Evolutionary conservation across 2,888 invertebrate genomes (phyloP).

Genomic region (Tenthredo scrophulariae): DNA sequence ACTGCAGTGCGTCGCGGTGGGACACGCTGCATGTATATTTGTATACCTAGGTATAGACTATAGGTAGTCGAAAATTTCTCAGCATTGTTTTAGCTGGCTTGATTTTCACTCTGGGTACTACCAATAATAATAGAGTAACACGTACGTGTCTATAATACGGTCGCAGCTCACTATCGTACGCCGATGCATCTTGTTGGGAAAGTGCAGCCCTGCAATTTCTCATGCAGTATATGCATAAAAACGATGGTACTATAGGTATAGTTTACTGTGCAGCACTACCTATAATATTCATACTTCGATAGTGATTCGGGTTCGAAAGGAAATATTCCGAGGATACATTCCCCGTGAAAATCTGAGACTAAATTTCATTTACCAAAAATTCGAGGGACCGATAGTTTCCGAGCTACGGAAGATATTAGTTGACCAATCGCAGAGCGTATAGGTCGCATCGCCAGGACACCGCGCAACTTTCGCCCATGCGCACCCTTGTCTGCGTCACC

Average conservation of each 20-base stretch:
- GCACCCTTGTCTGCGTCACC: too few species aligned
- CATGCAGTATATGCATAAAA: background rate
- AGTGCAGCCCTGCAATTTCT: conserved; percentile 1
- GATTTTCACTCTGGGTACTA: background rate
- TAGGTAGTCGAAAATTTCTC: conserved; percentile 13
- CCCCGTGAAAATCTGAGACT: too few species aligned
- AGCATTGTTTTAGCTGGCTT: conserved; percentile 26
- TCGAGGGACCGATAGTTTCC: too few species aligned
- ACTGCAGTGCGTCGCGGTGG: background rate
- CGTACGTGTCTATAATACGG: background rate
- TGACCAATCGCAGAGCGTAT: too few species aligned
- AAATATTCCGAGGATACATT: too few species aligned
- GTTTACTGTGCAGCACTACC: background rate
- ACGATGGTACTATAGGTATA: background rate
- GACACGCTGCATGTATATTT: background rate
- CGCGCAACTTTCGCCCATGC: too few species aligned
- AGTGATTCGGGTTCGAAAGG: too few species aligned
- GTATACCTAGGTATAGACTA: background rate
- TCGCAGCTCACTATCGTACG: background rate
- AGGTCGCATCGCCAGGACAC: too few species aligned
- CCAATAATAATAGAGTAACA: background rate
- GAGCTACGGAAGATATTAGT: too few species aligned
- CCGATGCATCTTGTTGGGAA: conserved; percentile 1
- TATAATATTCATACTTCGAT: background rate
- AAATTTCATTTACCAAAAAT: too few species aligned